A percentile compares a stretch with the other conserved stretches of the same genome.
Evolutionary conservation across 2,113 vertebrate species (phyloP).

Genomic region (Corythaixoides concolor): DNA sequence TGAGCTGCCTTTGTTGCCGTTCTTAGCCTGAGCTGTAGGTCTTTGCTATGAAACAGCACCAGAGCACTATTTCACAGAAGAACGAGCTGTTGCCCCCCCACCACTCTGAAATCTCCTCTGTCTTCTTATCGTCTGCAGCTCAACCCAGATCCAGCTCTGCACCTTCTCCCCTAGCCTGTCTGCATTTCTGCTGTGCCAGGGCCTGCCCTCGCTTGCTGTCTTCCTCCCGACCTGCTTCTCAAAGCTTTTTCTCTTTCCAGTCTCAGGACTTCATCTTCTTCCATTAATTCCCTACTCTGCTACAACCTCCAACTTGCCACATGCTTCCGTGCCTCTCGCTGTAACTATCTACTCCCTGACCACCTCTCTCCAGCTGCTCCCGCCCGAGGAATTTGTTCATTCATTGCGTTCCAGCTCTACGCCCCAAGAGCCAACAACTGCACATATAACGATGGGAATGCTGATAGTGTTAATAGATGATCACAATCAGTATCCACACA

Average conservation of each 20-base stretch:
- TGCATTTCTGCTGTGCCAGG: neutral
- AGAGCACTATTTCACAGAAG: neutral
- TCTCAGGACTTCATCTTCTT: neutral
- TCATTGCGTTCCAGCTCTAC: constrained; percentile 48
- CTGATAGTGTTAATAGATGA: constrained; percentile 51
- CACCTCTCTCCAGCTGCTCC: constrained; percentile 47
- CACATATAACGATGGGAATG: constrained; percentile 29
- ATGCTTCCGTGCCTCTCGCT: neutral
- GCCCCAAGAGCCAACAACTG: constrained; percentile 44
- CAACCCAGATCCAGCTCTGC: neutral
- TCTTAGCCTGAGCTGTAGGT: neutral
- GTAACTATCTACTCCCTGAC: constrained; percentile 7
- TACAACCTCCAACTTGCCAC: neutral
- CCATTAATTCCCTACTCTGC: neutral
- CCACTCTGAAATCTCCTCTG: neutral
- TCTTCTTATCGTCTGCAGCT: neutral
- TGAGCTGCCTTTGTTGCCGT: neutral
- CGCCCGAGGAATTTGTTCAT: neutral
- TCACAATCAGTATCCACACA: constrained; percentile 63
- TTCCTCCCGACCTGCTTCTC: neutral
- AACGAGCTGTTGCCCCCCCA: neutral
- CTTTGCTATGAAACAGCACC: accelerated
- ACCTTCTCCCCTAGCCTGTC: neutral
- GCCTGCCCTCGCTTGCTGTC: neutral
- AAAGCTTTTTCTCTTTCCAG: neutral